Evolutionary conservation across 2,797 vertebrate species (phyloP).

Genomic region (Cyprinodon diabolis): DNA sequence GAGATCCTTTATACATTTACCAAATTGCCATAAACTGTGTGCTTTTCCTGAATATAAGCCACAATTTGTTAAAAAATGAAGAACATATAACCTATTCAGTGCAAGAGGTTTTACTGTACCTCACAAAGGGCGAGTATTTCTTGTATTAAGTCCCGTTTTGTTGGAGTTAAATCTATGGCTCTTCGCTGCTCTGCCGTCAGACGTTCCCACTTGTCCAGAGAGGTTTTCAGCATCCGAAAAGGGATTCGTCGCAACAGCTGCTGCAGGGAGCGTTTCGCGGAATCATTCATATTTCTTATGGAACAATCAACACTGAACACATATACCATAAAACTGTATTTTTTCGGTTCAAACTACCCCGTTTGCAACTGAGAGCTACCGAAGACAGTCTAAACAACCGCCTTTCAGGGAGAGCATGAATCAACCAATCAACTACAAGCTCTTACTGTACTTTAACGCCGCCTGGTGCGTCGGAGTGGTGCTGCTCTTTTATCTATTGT

Average conservation of each 20-base stretch:
- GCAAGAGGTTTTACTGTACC: conserved; percentile 61
- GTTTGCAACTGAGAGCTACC: not conserved
- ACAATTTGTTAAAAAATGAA: not conserved
- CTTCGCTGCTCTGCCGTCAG: conserved; percentile 77
- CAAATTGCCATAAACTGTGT: not conserved
- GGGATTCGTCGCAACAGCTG: conserved; percentile 84
- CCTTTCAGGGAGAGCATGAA: conserved; percentile 33
- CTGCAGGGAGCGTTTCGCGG: conserved; percentile 76
- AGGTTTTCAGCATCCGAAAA: conserved; percentile 56
- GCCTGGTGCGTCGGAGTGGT: conserved; percentile 48
- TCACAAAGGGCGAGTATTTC: conserved; percentile 80
- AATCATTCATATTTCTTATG: conserved; percentile 76
- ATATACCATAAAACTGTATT: accelerated
- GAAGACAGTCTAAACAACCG: conserved; percentile 57
- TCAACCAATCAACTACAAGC: conserved; percentile 60
- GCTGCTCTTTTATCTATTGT: not conserved
- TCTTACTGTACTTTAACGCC: not conserved
- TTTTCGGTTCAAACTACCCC: not conserved
- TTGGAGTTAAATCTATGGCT: conserved; percentile 74
- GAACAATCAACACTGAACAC: accelerated
- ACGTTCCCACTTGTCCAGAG: conserved; percentile 84
- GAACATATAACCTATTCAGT: not conserved
- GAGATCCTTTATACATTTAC: too few species aligned
- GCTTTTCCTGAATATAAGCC: not conserved
- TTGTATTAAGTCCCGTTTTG: conserved; percentile 79